Base-by-base conservation (phyloP, 2,113 vertebrate genomes). In the Xiphophorus couchianus region DNA sequence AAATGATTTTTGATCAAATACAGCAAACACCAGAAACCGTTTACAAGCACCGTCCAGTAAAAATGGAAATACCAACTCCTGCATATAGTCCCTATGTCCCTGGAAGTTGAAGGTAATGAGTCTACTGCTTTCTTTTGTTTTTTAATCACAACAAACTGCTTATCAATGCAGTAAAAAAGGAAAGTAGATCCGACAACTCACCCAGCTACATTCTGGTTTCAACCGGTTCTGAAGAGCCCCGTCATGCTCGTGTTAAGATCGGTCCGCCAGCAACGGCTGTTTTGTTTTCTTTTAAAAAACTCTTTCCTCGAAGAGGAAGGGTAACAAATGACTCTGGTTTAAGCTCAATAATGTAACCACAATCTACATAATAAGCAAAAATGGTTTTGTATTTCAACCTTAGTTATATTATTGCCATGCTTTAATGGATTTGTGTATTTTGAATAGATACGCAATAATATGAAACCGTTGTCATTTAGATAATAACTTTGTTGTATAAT, bases 231-330 rank as follows among this genome's bases (percentile, higher is more conserved):
- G 54, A 58, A 3, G 15, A 71, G 58, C 72, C 78, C 31, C 73
- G 62, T 86, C 60, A 73, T 77, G 42, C 13, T 29, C 54, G 35
- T 66, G 44, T 25, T 4, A 48, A 78, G 65, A 94, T 92, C 17
- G 74, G 54, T 93, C 87, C 94, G 92, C 37, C 9, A 10, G 66
- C 93, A 93, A 94, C 93, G 92, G 66, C 62, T 84, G 75, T 86
- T 90, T 73, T 27, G 42, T 69, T 33, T 69, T 33, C 37, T 28
- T 14, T 29, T 15, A 29, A 15, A 15, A 14, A 11, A 28, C 15
- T 14, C 0, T n/a, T 0, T 28, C 37, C 14, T 44, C 71, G 17
- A 54, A 54, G 22, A 22, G 14, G 0, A 25, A 48, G 27, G 39
- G 15, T 15, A 62, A 25, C 28, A 0, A 1, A 7, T 29, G 3